Base-by-base conservation (phyloP, 23 tunicate species). In the Trididemnum miniatum region DNA sequence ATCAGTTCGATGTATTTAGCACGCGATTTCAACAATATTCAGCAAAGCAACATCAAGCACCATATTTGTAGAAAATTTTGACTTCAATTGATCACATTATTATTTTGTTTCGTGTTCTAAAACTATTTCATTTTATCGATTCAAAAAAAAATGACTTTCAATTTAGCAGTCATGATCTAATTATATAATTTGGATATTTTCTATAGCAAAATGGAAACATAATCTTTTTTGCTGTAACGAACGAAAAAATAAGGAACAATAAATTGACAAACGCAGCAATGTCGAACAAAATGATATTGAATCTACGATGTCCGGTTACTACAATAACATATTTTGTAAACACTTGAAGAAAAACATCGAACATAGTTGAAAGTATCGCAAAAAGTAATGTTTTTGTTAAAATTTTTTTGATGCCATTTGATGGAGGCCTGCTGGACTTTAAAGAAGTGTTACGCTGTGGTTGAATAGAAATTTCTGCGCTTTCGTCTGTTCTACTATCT, bases 211-310 rank as follows among this genome's bases (percentile, higher is more conserved):
- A 44, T 7, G 54, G 15, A 44, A 44, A 44, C 54, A 44, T 7
- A 44, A 62, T 62, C 29, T 22, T 62, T 24, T 62, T 62, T 5
- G 26, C 15, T 12, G 67, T 62, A 62, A 24, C 67, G n/a, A 62
- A 62, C 67, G 67, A 62, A 62, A 62, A 26, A 22, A 62, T 26
- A 12, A 62, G 26, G 29, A 62, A 62, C 15, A 62, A 4, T 62
- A 62, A 62, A 24, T 62, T 62, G n/a, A 62, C 15, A 62, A 62
- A 62, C 5, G 67, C 67, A 18, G 28, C 67, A 62, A 62, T 24
- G n/a, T 62, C 67, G n/a, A 62, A 62, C 67, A 62, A 24, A 3
- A 62, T 24, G n/a, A 22, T 24, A 5, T 22, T 20, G n/a, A 62
- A 62, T 18, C 67, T 22, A 12, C 67, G 67, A 26, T 62, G 67